Percentiles rank a stretch among this genome's conserved stretches.
Evolutionary conservation across 1,140 invertebrate species (phyloP).

Genomic region (Pseudomyrmex gracilis): DNA sequence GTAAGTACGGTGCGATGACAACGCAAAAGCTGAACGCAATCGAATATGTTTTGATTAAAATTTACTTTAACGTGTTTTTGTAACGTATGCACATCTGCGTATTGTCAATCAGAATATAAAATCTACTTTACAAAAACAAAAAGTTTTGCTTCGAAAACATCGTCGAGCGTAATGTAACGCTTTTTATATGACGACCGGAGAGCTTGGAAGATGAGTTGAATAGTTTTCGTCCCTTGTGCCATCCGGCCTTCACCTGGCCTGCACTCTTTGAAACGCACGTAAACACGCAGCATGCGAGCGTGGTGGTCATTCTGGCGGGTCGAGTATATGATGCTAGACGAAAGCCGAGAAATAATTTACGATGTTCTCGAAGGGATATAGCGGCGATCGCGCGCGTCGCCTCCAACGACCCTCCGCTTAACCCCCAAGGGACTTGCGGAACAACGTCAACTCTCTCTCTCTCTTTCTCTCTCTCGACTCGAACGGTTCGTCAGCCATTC

Average conservation of each 20-base stretch:
- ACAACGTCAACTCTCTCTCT: slow-evolving; percentile 75
- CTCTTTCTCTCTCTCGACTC: background rate
- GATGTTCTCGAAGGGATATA: slow-evolving; percentile 81
- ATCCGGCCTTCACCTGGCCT: background rate
- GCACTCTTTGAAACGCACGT: slow-evolving; percentile 43
- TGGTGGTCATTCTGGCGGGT: slow-evolving; percentile 53
- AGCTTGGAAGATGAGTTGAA: slow-evolving; percentile 2
- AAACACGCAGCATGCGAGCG: slow-evolving; percentile 60
- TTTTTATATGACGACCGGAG: background rate
- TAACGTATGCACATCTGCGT: no score
- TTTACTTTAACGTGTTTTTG: no score
- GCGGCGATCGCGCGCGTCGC: slow-evolving; percentile 82
- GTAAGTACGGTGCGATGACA: no score
- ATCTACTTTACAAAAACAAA: no score
- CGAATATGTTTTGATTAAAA: no score
- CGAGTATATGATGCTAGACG: slow-evolving; percentile 80
- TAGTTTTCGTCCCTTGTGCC: slow-evolving; percentile 5
- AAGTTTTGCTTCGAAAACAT: no score
- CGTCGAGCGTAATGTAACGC: no score
- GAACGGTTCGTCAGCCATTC: slow-evolving; percentile 70
- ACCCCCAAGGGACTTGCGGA: slow-evolving; percentile 79
- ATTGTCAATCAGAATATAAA: no score
- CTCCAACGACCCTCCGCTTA: slow-evolving; percentile 72
- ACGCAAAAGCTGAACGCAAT: no score
- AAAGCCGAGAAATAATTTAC: slow-evolving; percentile 83